Conservation (phyloP, 2,113 vertebrate genomes). For the Pachyramphus minor region DNA sequence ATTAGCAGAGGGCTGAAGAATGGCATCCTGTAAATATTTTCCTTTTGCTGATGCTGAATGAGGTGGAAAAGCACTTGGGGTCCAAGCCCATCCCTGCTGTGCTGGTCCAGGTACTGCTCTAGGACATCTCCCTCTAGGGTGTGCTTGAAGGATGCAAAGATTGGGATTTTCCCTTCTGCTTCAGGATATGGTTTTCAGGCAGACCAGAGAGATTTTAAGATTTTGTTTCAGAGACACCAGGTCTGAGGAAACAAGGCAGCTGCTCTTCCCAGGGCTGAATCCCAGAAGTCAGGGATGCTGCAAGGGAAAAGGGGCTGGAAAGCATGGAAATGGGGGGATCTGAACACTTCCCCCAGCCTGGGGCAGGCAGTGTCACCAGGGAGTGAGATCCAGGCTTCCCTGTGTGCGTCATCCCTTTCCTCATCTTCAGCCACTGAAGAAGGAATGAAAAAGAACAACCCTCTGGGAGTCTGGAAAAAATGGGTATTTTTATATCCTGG, state of each 20-base stretch:
- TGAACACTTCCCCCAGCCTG: neutral
- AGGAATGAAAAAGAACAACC: neutral
- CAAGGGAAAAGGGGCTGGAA: neutral
- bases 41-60: neutral
- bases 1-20: conserved; percentile 6
- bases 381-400: neutral
- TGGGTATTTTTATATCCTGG: neutral
- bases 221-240: neutral
- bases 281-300: neutral
- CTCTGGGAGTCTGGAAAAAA: neutral
- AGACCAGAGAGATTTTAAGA: neutral
- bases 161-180: neutral
- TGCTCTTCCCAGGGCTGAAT: neutral
- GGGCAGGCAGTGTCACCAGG: neutral
- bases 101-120: fast-evolving
- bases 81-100: neutral
- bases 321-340: neutral
- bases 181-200: neutral
- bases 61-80: neutral
- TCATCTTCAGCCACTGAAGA: neutral
- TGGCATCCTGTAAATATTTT: conserved; percentile 14
- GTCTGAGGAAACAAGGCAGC: neutral
- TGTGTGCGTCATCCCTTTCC: neutral
- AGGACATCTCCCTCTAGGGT: neutral
- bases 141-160: neutral